phyloP scores from a whole-genome alignment of 2,888 invertebrate species.

The Lepeophtheirus nordmannii region DNA sequence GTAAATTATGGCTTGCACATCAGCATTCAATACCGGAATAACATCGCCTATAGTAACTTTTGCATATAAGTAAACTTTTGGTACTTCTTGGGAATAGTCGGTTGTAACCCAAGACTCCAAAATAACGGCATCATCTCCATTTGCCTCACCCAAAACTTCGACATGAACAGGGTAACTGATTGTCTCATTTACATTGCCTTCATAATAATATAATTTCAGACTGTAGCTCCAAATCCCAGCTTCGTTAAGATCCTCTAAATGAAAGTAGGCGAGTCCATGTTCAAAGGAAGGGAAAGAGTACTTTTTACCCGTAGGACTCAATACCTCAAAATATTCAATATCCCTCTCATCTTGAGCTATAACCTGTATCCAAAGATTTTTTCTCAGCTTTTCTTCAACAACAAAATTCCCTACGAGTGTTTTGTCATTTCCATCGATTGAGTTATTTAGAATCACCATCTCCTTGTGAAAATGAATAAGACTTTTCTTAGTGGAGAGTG shows the following conservation, averaged over 20 bases:
- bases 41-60: not conserved
- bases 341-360: constrained; percentile 16
- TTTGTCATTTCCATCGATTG: not conserved
- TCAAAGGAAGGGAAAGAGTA: constrained; percentile 22
- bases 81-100: not conserved
- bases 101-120: constrained; percentile 14
- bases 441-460: not conserved
- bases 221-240: constrained; percentile 24
- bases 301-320: constrained; percentile 14
- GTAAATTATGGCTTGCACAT: constrained; percentile 8
- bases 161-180: constrained; percentile 10
- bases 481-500: not conserved
- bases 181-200: not conserved
- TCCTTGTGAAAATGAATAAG: not conserved
- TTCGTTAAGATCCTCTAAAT: constrained; percentile 15
- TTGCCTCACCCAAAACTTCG: constrained; percentile 12
- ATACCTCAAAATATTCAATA: constrained; percentile 12
- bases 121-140: not conserved
- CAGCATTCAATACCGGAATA: constrained; percentile 18
- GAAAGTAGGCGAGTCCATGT: constrained; percentile 25
- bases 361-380: constrained; percentile 20
- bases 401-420: constrained; percentile 21
- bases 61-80: constrained; percentile 8
- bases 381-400: constrained; percentile 21
- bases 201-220: constrained; percentile 8